A percentile compares a stretch with the other conserved stretches of the same genome.
These are phyloP conservation scores for Rhodinocichla rosea DNA, from an alignment of 2,113 vertebrate genomes.

Conservation along the genomic window DNA sequence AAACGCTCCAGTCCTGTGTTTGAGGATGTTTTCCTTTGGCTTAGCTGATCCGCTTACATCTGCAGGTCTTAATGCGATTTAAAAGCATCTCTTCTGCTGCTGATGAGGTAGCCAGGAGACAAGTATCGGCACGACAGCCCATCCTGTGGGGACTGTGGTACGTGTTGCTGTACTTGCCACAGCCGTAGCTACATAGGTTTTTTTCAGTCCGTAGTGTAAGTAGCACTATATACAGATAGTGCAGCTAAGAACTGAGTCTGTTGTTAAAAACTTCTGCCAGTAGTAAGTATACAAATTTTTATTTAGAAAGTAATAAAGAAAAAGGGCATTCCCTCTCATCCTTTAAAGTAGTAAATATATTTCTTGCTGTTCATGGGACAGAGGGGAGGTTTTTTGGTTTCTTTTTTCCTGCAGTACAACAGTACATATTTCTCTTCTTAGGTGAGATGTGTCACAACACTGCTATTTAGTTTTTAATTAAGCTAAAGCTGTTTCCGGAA, in stretches of 20 bases:
- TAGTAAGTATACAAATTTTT: background rate
- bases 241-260: background rate
- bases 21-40: background rate
- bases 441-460: background rate
- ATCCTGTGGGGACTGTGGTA: rapidly evolving
- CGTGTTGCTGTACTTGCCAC: background rate
- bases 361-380: background rate
- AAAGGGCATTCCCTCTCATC: background rate
- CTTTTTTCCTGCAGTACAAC: background rate
- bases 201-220: background rate
- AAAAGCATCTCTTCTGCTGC: background rate
- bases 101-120: no score
- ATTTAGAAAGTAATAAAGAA: background rate
- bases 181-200: rapidly evolving
- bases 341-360: background rate
- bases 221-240: background rate
- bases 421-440: background rate
- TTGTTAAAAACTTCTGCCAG: background rate
- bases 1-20: background rate
- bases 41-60: background rate
- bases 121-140: rapidly evolving
- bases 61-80: background rate
- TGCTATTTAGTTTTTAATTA: background rate
- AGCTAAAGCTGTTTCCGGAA: background rate
- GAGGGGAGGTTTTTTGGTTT: background rate